Conservation (phyloP, 2,113 vertebrate species). For the Gallinago paraguaiae region DNA sequence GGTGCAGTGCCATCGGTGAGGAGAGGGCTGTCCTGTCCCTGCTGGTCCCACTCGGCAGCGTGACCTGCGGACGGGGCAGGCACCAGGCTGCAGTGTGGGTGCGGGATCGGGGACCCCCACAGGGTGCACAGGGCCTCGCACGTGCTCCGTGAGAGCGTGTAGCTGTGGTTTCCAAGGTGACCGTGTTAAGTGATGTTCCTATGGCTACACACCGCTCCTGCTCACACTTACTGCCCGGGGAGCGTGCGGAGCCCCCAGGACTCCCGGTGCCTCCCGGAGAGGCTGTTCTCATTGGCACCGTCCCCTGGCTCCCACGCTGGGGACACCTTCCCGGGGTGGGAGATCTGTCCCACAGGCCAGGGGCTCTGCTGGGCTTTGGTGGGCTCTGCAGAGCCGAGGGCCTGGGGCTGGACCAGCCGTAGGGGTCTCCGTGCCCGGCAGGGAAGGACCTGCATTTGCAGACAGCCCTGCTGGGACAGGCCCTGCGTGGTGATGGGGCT, state of each 20-base stretch:
- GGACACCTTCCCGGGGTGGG: fast-evolving
- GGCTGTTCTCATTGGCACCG: background rate
- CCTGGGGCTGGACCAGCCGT: fast-evolving
- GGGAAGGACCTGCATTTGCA: background rate
- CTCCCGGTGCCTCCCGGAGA: background rate
- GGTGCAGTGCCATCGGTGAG: background rate
- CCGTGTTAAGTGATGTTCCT: constrained; percentile 29
- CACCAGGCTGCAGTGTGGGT: background rate
- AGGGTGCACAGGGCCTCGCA: background rate
- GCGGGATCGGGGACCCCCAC: fast-evolving
- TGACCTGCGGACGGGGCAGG: background rate
- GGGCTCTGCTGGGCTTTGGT: background rate
- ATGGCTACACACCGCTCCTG: background rate
- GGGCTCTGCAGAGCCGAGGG: background rate
- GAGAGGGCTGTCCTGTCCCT: background rate
- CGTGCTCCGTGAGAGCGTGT: background rate
- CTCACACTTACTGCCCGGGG: background rate
- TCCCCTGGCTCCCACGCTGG: background rate
- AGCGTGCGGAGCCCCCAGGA: background rate
- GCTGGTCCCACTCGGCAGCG: fast-evolving
- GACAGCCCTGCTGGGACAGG: background rate
- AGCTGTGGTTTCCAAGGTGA: constrained; percentile 41
- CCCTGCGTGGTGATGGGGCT: background rate
- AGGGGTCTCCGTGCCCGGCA: fast-evolving
- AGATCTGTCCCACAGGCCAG: fast-evolving